phyloP scores from a whole-genome alignment of 2,888 invertebrate species.

The Hirtodrosophila alboralis region DNA sequence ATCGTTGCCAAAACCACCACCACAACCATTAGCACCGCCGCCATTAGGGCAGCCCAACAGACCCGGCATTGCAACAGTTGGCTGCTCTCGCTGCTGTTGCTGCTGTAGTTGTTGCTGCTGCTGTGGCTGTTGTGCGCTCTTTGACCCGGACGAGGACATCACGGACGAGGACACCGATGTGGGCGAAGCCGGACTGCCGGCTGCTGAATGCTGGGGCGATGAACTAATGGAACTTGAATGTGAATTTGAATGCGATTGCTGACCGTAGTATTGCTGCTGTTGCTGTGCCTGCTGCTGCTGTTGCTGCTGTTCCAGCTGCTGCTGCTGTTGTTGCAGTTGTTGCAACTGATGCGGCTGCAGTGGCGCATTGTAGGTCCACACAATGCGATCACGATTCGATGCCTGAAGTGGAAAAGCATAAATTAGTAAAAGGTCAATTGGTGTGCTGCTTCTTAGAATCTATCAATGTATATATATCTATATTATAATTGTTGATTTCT shows the following conservation, averaged over 20 bases:
- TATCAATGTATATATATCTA: conserved; percentile 7
- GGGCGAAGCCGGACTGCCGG: conserved; percentile 90
- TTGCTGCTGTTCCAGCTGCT: conserved; percentile 80
- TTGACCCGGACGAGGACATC: conserved; percentile 91
- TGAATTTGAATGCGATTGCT: conserved; percentile 83
- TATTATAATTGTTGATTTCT: conserved; percentile 28
- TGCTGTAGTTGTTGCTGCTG: conserved; percentile 56
- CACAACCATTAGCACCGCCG: conserved; percentile 55
- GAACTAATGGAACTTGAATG: conserved; percentile 85
- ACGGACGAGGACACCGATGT: conserved; percentile 94
- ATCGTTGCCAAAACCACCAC: conserved; percentile 86
- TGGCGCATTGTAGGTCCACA: conserved; percentile 97
- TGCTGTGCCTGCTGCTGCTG: conserved; percentile 75
- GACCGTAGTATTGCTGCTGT: conserved; percentile 68
- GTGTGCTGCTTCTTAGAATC: conserved; percentile 11
- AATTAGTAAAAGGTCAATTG: conserved; percentile 43
- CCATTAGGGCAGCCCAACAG: conserved; percentile 81
- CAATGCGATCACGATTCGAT: conserved; percentile 87
- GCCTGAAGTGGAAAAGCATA: conserved; percentile 64
- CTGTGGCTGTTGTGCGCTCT: conserved; percentile 84
- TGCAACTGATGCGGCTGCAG: conserved; percentile 82
- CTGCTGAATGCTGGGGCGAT: conserved; percentile 86
- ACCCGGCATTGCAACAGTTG: conserved; percentile 68
- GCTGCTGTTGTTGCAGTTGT: conserved; percentile 65
- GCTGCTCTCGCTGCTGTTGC: conserved; percentile 47